phyloP scores from a whole-genome alignment of 2,888 invertebrate species.

The Himalopsyche anomala region DNA sequence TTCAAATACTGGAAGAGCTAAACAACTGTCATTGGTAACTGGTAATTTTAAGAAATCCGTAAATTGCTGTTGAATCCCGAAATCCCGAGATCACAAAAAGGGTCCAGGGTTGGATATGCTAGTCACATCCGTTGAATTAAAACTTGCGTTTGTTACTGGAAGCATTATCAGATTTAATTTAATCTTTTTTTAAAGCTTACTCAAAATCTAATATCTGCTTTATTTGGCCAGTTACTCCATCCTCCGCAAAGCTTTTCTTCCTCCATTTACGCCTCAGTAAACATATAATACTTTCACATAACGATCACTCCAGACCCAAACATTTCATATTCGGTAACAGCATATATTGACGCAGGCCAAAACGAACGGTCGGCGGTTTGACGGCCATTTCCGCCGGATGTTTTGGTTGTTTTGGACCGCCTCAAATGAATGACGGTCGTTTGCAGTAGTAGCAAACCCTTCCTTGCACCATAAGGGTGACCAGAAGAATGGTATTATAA shows the following conservation, averaged over 20 bases:
- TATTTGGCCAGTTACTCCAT: no score
- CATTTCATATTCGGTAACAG: slow-evolving; percentile 42
- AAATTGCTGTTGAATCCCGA: no score
- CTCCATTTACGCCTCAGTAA: background rate
- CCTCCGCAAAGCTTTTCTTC: background rate
- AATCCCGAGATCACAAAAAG: no score
- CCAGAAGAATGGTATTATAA: background rate
- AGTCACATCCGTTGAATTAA: no score
- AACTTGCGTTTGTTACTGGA: no score
- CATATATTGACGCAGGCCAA: slow-evolving; percentile 23
- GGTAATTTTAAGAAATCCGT: no score
- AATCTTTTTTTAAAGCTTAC: no score
- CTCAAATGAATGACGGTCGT: slow-evolving; percentile 38
- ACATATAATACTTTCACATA: slow-evolving; percentile 19
- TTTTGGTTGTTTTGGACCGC: slow-evolving; percentile 32
- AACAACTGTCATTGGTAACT: no score
- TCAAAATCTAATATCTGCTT: no score
- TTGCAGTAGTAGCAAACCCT: slow-evolving; percentile 1
- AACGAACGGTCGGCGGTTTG: slow-evolving; percentile 14
- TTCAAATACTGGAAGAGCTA: no score
- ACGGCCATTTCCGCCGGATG: slow-evolving; percentile 36
- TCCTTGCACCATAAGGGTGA: background rate
- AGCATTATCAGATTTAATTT: no score
- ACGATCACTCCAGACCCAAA: background rate
- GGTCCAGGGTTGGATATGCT: no score